Evolutionary conservation across 2,113 vertebrate genomes (phyloP), one percentile per base, ranked within the genome.

Genomic region (Madoqua kirkii): DNA sequence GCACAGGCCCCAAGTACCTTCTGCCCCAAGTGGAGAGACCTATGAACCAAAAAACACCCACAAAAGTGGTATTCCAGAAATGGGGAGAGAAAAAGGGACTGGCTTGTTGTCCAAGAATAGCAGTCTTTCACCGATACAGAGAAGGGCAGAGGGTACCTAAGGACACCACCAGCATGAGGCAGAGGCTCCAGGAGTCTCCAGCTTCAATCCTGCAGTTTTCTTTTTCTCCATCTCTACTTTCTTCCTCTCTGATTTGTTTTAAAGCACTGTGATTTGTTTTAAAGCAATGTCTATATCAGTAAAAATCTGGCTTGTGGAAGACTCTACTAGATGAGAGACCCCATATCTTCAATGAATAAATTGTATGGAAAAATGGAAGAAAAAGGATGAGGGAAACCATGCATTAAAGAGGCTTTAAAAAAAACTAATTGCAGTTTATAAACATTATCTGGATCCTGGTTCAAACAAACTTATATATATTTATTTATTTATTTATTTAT

Each of bases 281-380:
- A 93, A 93, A 85, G 21, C 19, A 50, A 52, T 62, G 82, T 5
- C 48, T 67, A 12, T 31, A 76, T 87, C 84, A 90, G 79, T 45
- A 76, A 95, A 98, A 96, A 54, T 87, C 45, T n/a, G 40, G 15
- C 89, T 48, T 54, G 21, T 78, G 7, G 25, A 74, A 96, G 91
- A 92, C 62, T 60, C 31, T 71, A 71, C 7, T 67, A 16, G 82
- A 87, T 64, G 36, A 92, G 93, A 87, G 45, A 96, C 5, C 4
- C 23, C 27, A 40, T 60, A 31, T 57, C 86, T 83, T 95, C 83
- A 86, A 27, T 25, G 15, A 97, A 81, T 76, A 81, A 92, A 82
- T 31, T 67, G 27, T 33, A 74, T 93, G 23, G 5, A 67, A 74
- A 91, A 97, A 74, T 79, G 21, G 0, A 97, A 90, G 71, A 19